phyloP scores from a whole-genome alignment of 2,797 vertebrate genomes.

The Danionella dracula region DNA sequence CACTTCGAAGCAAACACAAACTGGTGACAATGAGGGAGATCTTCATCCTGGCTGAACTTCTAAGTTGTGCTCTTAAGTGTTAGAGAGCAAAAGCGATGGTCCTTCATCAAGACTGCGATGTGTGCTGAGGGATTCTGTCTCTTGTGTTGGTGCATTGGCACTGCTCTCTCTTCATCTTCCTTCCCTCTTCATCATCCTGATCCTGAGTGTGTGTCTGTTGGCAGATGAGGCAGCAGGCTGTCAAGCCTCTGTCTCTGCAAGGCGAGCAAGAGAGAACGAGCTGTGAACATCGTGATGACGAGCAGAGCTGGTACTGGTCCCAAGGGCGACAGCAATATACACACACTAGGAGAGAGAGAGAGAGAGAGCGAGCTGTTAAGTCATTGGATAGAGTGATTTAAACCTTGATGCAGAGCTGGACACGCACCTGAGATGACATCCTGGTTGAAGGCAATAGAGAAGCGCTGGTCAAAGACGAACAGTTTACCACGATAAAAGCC shows the following conservation, averaged over 20 bases:
- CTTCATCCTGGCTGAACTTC: too few species aligned
- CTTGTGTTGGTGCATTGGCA: conserved; percentile 80
- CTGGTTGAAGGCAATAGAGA: conserved; percentile 80
- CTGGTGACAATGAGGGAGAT: too few species aligned
- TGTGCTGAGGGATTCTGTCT: too few species aligned
- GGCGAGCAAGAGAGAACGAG: conserved; percentile 80
- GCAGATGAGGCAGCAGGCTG: conserved; percentile 85
- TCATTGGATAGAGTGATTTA: too few species aligned
- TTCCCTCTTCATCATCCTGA: background rate
- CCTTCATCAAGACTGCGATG: too few species aligned
- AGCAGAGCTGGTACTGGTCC: conserved; percentile 89
- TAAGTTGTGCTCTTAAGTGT: too few species aligned
- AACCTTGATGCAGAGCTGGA: background rate
- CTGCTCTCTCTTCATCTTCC: conserved; percentile 73
- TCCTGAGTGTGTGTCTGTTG: conserved; percentile 67
- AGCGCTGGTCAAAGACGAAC: conserved; percentile 95
- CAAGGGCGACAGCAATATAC: conserved; percentile 82
- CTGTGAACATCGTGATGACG: conserved; percentile 83
- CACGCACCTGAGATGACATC: conserved; percentile 82
- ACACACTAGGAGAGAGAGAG: conserved; percentile 70
- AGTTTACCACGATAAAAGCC: conserved; percentile 95
- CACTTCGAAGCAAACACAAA: too few species aligned
- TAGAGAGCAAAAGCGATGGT: too few species aligned
- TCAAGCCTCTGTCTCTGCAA: conserved; percentile 75
- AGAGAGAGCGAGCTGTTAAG: background rate